Conservation (phyloP, 2,113 vertebrate species). For the Thalassarche chlororhynchos region DNA sequence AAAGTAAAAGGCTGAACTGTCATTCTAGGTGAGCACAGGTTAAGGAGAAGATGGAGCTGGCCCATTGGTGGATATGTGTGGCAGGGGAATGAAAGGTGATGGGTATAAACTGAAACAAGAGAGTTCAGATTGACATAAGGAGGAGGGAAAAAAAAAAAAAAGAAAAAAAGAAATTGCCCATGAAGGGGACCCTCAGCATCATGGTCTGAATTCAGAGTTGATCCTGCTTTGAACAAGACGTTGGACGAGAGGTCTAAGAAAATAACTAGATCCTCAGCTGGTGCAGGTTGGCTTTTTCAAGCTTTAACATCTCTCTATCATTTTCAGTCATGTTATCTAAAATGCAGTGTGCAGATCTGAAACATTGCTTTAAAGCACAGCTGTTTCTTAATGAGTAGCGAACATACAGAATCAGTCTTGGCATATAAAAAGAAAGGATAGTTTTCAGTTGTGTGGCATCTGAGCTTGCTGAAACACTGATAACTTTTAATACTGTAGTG, state of each 20-base stretch:
- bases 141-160: not conserved
- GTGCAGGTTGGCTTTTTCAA: not conserved
- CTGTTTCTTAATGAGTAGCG: not conserved
- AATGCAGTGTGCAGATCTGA: not conserved
- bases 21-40: not conserved
- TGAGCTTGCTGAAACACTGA: not conserved
- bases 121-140: not conserved
- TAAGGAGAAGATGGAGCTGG: not conserved
- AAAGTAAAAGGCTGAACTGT: not conserved
- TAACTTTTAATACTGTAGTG: fast-evolving
- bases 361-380: not conserved
- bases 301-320: not conserved
- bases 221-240: not conserved
- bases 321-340: not conserved
- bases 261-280: not conserved
- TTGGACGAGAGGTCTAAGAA: not conserved
- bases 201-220: not conserved
- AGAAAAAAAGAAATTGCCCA: fast-evolving
- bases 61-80: not conserved
- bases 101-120: not conserved
- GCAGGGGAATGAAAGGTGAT: not conserved
- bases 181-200: not conserved
- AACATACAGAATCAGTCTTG: not conserved
- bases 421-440: not conserved
- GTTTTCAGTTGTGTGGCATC: not conserved